phyloP scores from a whole-genome alignment of 1,140 invertebrate species.

The Eurosta solidaginis region DNA sequence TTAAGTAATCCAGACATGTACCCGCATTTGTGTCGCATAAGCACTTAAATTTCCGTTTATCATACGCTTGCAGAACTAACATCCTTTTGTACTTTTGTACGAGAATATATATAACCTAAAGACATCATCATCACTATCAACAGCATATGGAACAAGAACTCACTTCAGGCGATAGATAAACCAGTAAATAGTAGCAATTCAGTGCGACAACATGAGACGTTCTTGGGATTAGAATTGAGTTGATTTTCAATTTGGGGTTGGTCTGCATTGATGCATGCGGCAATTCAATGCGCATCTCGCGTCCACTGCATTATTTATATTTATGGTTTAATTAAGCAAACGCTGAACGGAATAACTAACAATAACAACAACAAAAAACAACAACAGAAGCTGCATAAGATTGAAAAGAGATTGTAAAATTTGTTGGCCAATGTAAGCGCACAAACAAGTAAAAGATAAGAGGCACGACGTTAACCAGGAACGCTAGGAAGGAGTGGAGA shows the following conservation, averaged over 20 bases:
- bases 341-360: neutral
- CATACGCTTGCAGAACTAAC: neutral
- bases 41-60: neutral
- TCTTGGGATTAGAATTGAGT: neutral
- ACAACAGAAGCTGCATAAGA: neutral
- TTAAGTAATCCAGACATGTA: neutral
- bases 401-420: neutral
- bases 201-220: neutral
- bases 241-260: neutral
- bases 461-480: neutral
- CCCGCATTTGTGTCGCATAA: neutral
- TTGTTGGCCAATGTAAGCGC: too few relatives aligned
- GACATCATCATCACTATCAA: too few relatives aligned
- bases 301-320: constrained; percentile 8
- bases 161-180: neutral
- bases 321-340: constrained; percentile 22
- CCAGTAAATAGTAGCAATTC: neutral
- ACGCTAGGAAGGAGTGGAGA: neutral
- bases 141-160: neutral
- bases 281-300: neutral
- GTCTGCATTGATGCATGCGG: neutral
- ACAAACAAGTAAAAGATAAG: neutral
- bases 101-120: neutral
- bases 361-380: neutral
- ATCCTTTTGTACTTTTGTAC: neutral